phyloP scores from a whole-genome alignment of 2,113 vertebrate species.

The Andinoacara biseriatus region DNA sequence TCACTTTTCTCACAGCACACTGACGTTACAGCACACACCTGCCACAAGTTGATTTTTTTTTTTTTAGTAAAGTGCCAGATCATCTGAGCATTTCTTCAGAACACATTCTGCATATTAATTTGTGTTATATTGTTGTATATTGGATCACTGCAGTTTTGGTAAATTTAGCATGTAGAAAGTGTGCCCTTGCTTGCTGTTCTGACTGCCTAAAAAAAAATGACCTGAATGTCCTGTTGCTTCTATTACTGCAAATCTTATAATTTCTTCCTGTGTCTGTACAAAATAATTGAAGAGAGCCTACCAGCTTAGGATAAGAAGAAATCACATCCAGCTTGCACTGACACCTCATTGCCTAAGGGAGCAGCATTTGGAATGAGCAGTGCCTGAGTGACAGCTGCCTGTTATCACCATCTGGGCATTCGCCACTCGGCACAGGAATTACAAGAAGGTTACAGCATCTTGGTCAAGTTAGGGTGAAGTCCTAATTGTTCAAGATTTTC shows the following conservation, averaged over 20 bases:
- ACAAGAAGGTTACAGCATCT: background rate
- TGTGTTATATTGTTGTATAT: background rate
- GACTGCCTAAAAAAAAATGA: background rate
- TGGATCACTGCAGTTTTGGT: background rate
- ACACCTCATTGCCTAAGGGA: background rate
- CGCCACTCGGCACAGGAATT: background rate
- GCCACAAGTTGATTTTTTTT: background rate
- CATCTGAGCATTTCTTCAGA: background rate
- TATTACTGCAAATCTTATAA: background rate
- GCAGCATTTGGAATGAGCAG: background rate
- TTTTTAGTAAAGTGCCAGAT: background rate
- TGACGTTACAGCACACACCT: conserved; percentile 7
- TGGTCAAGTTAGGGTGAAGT: background rate
- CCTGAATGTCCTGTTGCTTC: background rate
- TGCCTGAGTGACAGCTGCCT: background rate
- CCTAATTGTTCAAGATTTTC: background rate
- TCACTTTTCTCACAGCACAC: background rate
- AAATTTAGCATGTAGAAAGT: background rate
- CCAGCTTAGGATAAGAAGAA: background rate
- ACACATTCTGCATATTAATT: background rate
- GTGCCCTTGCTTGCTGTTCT: background rate
- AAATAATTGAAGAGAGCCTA: background rate
- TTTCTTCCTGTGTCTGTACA: background rate
- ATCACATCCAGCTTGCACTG: background rate
- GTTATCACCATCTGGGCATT: background rate